Base-by-base conservation (phyloP, 2,888 invertebrate genomes). In the Pristionchus exspectatus region DNA sequence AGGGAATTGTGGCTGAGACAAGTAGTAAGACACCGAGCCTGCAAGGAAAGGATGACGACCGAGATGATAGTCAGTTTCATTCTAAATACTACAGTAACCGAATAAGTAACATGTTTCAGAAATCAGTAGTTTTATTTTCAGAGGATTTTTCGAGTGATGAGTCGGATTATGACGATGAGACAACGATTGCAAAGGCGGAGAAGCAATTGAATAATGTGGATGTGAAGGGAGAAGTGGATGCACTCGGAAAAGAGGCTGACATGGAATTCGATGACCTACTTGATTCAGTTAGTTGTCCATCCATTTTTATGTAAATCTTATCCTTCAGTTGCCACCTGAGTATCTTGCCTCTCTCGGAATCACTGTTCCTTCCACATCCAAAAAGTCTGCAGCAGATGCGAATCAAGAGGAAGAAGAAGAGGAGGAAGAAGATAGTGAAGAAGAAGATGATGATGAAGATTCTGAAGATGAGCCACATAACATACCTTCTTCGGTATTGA, bases 241-340 rank as follows among this genome's bases (percentile, higher is more conserved):
- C 97, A 90, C 96, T 98, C 94, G 97, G 97, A 94, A 97, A 97
- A 95, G 98, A 98, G 96, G 97, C 98, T 93, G 97, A 97, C 95
- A 97, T 97, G 96, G 97, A 97, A 91, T 96, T 98, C 92, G 97
- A 97, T 95, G 98, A 98, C 95, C 96, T 98, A 94, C 96, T 98
- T 77, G 97, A 91, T 30, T 91, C 92, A 84, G 93, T 93, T 33
- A 63, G 90, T 69, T 66, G 30, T 74, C 44, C 63, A 2, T 63
- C 66, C 27, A 54, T 59, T 7, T 30, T 24, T 9, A 77, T 16
- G 27, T 44, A 21, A 33, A 38, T n/a, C 83, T 83, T 10, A 7
- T 14, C 18, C 88, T 93, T 89, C 89, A 93, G 91, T 88, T 93
- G 10, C 94, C 93, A 5, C 90, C 92, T 4, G 94, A 93, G n/a